Percentiles rank a stretch among this genome's conserved stretches.
Conservation (phyloP, 92 coral and sea anemone genomes). For the Micromussa lordhowensis region DNA sequence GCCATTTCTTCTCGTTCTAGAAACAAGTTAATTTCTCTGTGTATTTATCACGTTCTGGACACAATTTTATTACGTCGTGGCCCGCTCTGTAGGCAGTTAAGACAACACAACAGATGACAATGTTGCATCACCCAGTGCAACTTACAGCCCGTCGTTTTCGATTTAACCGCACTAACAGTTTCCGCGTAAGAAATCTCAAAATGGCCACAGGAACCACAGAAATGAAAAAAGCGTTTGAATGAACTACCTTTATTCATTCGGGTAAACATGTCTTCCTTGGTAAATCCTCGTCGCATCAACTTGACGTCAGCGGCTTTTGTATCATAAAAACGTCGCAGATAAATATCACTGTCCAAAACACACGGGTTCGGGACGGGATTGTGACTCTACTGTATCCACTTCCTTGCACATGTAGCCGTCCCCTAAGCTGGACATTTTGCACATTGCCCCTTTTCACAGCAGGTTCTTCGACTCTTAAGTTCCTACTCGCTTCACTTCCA, state of each 20-base stretch:
- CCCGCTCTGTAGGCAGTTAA: background rate
- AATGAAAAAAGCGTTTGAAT: no score
- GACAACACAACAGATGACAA: no score
- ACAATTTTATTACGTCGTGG: background rate
- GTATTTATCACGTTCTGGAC: no score
- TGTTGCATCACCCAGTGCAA: background rate
- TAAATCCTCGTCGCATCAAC: background rate
- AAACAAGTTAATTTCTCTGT: background rate
- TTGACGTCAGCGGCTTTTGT: background rate
- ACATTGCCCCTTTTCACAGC: no score
- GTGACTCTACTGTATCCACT: background rate
- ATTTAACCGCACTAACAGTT: background rate
- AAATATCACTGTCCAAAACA: background rate
- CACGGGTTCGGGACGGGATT: background rate
- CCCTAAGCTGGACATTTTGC: background rate
- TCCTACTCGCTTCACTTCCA: constrained; percentile 81
- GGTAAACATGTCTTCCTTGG: background rate
- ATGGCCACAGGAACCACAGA: background rate
- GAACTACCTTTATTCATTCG: background rate
- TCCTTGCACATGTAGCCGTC: background rate
- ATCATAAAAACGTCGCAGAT: background rate
- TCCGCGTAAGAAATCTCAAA: background rate
- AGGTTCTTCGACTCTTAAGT: background rate
- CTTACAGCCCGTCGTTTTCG: background rate
- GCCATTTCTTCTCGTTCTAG: background rate